These are phyloP conservation scores for Megamerina dolium DNA, from an alignment of 2,888 invertebrate genomes.

Conservation along the genomic window DNA sequence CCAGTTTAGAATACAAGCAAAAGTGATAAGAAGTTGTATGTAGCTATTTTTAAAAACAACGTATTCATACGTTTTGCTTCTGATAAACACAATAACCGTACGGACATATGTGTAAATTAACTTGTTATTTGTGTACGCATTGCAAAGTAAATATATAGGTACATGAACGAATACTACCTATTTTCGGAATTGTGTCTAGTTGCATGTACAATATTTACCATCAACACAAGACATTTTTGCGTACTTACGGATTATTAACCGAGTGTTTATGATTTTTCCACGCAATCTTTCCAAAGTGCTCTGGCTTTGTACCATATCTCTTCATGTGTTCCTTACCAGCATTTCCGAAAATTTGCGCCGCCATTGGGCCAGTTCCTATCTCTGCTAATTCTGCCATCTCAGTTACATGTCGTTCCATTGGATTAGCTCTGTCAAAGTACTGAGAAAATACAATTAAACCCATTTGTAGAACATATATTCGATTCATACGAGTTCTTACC, in stretches of 20 bases:
- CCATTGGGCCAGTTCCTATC: conserved; percentile 75
- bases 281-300: conserved; percentile 96
- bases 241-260: conserved; percentile 80
- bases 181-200: too few species aligned
- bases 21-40: too few species aligned
- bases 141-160: too few species aligned
- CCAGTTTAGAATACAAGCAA: too few species aligned
- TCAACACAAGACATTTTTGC: background rate
- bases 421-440: conserved; percentile 78
- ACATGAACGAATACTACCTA: too few species aligned
- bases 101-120: too few species aligned
- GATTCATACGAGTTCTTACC: conserved; percentile 45
- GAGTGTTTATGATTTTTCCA: conserved; percentile 98
- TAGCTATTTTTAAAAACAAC: too few species aligned
- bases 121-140: background rate
- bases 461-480: conserved; percentile 4
- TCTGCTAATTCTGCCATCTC: conserved; percentile 80
- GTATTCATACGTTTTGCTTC: too few species aligned
- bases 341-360: conserved; percentile 94
- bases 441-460: too few species aligned
- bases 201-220: background rate
- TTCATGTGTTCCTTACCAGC: conserved; percentile 85
- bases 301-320: conserved; percentile 79
- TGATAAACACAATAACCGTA: too few species aligned
- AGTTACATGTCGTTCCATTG: conserved; percentile 81